A percentile compares a stretch with the other conserved stretches of the same genome.
Evolutionary conservation across 2,113 vertebrate genomes (phyloP).

Genomic region (Paraplagusia blochii): DNA sequence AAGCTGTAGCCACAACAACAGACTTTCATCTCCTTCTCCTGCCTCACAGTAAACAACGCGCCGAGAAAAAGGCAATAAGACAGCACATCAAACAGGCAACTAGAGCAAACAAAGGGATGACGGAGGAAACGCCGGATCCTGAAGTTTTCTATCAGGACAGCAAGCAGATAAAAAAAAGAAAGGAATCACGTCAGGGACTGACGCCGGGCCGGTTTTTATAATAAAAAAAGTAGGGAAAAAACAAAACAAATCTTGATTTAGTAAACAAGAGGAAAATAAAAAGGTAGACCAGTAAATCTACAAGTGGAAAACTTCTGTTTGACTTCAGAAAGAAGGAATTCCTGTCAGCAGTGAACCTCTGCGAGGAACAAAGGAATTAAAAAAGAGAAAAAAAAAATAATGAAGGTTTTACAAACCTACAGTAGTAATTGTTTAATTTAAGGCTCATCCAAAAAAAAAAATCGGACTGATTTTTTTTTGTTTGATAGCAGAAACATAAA

Average conservation of each 20-base stretch:
- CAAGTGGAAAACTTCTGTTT: accelerated
- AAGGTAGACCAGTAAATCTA: background rate
- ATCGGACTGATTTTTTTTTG: too few species aligned
- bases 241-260: too few species aligned
- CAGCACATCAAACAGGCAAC: background rate
- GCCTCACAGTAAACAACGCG: background rate
- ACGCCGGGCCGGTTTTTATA: background rate
- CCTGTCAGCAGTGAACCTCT: background rate
- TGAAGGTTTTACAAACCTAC: too few species aligned
- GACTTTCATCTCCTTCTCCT: constrained; percentile 1
- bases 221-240: too few species aligned
- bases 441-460: too few species aligned
- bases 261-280: background rate
- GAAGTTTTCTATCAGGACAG: constrained; percentile 4
- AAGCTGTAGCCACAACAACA: background rate
- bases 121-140: background rate
- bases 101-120: background rate
- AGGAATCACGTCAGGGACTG: background rate
- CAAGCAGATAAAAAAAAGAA: background rate
- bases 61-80: background rate
- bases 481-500: too few species aligned
- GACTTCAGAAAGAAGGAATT: constrained; percentile 49
- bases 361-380: background rate
- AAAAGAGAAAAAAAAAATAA: background rate
- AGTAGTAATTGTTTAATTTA: too few species aligned